Evolutionary conservation across 2,888 invertebrate genomes (phyloP).

Genomic region (Uloborus plumipes): DNA sequence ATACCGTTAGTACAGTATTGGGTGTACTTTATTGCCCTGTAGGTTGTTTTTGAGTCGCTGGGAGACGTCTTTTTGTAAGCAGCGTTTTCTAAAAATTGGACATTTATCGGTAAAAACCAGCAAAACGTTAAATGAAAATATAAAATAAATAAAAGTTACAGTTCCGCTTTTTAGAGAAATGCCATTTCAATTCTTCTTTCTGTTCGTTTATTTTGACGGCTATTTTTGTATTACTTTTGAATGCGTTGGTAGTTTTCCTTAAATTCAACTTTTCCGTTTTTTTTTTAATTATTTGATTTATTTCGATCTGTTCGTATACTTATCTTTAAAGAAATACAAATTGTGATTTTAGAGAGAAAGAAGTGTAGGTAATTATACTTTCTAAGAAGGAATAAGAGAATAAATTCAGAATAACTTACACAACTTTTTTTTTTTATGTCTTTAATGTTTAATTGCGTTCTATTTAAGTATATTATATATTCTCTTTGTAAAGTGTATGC

Average conservation of each 20-base stretch:
- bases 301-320: slow-evolving; percentile 25
- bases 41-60: slow-evolving; percentile 47
- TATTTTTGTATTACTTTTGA: slow-evolving; percentile 8
- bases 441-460: too few relatives aligned
- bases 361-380: too few relatives aligned
- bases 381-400: too few relatives aligned
- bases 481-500: too few relatives aligned
- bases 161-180: slow-evolving; percentile 38
- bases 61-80: slow-evolving; percentile 40
- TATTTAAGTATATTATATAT: too few relatives aligned
- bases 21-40: slow-evolving; percentile 53
- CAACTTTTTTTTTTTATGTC: too few relatives aligned
- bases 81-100: slow-evolving; percentile 59
- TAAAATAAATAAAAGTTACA: slow-evolving; percentile 54
- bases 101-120: slow-evolving; percentile 57
- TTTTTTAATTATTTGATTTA: background rate
- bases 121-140: slow-evolving; percentile 37
- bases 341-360: slow-evolving; percentile 51
- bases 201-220: slow-evolving; percentile 24
- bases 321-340: slow-evolving; percentile 48
- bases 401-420: too few relatives aligned
- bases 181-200: slow-evolving; percentile 53
- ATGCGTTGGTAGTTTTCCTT: slow-evolving; percentile 16
- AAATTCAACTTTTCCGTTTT: slow-evolving; percentile 6
- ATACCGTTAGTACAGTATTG: slow-evolving; percentile 47